Conservation (phyloP, 2,888 invertebrate species). For the Archips xylosteana region DNA sequence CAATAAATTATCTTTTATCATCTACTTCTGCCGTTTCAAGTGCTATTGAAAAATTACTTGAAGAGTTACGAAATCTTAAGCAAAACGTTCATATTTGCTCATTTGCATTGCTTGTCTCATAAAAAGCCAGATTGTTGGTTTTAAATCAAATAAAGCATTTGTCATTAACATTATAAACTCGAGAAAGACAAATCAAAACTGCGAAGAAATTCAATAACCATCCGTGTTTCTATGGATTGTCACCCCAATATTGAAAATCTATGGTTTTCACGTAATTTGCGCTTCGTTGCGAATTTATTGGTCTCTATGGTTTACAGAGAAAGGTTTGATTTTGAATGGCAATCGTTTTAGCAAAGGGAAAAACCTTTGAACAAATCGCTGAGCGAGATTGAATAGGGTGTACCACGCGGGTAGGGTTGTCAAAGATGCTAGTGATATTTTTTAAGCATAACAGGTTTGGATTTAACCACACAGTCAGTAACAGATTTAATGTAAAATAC, state of each 20-base stretch:
- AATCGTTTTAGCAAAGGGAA: conserved; percentile 45
- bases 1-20: too few species aligned
- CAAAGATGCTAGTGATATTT: background rate
- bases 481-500: too few species aligned
- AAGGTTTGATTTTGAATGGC: conserved; percentile 56
- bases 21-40: too few species aligned
- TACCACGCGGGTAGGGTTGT: background rate
- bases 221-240: conserved; percentile 77
- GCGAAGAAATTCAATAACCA: conserved; percentile 82
- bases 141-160: conserved; percentile 1
- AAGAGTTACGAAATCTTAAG: too few species aligned
- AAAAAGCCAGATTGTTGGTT: too few species aligned
- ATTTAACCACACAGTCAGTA: too few species aligned
- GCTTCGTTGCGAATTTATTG: conserved; percentile 9
- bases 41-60: background rate
- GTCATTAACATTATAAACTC: conserved; percentile 55
- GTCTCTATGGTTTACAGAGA: conserved; percentile 45
- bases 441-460: too few species aligned
- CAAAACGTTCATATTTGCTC: too few species aligned
- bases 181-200: conserved; percentile 78
- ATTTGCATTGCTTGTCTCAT: too few species aligned
- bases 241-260: conserved; percentile 71
- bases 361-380: conserved; percentile 68
- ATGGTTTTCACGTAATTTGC: conserved; percentile 48
- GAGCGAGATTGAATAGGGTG: conserved; percentile 72